Conservation (phyloP, 1,140 invertebrate species). For the Triops cancriformis region DNA sequence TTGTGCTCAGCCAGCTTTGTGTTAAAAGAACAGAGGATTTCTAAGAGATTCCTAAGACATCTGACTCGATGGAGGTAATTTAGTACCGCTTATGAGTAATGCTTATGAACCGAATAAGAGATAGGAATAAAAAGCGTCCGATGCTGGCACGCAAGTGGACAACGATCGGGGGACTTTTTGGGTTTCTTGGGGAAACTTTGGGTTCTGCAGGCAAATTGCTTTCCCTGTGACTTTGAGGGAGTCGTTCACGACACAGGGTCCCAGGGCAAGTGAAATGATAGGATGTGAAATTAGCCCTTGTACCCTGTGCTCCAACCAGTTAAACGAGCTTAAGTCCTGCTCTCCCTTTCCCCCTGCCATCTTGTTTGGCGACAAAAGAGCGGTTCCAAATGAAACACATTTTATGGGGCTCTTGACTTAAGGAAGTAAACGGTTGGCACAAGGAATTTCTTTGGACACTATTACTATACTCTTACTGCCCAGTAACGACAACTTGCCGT, state of each 20-base stretch:
- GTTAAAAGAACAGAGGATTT: too few species aligned
- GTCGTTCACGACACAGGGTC: not conserved
- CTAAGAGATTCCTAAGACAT: too few species aligned
- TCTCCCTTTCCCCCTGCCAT: not conserved
- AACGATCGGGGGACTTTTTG: not conserved
- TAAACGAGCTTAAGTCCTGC: not conserved
- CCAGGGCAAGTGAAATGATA: constrained; percentile 5
- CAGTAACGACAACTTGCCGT: constrained; percentile 4
- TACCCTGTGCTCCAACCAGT: constrained; percentile 8
- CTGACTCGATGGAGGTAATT: too few species aligned
- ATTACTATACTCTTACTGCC: not conserved
- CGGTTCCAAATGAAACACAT: constrained; percentile 10
- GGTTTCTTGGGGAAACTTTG: not conserved
- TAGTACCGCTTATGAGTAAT: too few species aligned
- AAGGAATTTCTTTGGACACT: constrained; percentile 6
- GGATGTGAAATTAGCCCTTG: constrained; percentile 13
- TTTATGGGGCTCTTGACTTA: constrained; percentile 5
- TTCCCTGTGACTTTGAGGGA: not conserved
- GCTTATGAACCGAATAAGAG: not conserved
- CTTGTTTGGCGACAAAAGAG: constrained; percentile 5
- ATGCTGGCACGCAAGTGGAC: not conserved
- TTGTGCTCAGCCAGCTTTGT: too few species aligned
- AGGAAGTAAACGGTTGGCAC: constrained; percentile 4
- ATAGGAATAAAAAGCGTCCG: not conserved
- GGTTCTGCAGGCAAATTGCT: not conserved